phyloP scores from a whole-genome alignment of 1,140 invertebrate genomes.

The Doryteuthis pealeii region DNA sequence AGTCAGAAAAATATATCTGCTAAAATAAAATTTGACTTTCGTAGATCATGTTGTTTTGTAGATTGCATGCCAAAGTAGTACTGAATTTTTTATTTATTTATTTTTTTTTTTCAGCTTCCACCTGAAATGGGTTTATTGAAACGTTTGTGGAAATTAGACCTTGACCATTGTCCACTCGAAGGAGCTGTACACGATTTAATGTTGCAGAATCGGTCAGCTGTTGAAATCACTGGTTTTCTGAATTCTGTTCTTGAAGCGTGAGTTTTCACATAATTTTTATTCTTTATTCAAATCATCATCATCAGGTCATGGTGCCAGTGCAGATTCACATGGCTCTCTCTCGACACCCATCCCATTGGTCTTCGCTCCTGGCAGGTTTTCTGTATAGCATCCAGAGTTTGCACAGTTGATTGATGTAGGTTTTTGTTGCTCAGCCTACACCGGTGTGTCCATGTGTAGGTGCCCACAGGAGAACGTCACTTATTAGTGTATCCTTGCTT shows the following conservation, averaged over 20 bases:
- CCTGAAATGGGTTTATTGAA: constrained; percentile 92
- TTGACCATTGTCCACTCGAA: constrained; percentile 80
- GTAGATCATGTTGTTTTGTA: too few species aligned
- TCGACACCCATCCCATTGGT: constrained; percentile 2
- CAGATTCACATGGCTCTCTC: not conserved
- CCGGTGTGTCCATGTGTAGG: too few species aligned
- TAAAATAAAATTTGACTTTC: too few species aligned
- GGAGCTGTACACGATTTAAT: constrained; percentile 92
- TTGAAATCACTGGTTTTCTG: constrained; percentile 94
- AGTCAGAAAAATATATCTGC: too few species aligned
- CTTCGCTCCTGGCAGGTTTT: too few species aligned
- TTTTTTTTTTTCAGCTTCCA: constrained; percentile 72
- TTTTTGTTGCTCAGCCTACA: too few species aligned
- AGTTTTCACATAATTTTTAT: constrained; percentile 31
- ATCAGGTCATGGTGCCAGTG: too few species aligned
- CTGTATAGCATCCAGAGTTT: too few species aligned
- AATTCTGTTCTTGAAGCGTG: constrained; percentile 71
- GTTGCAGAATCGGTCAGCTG: constrained; percentile 90
- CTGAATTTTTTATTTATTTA: constrained; percentile 5
- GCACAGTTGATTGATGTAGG: too few species aligned
- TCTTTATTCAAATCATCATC: not conserved
- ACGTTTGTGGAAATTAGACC: constrained; percentile 93
- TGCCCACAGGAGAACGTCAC: too few species aligned
- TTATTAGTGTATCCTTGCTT: too few species aligned
- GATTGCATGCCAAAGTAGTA: too few species aligned